Percentiles rank a stretch among this genome's conserved stretches.
Evolutionary conservation across 30 jellyfish, hydroid and myxozoan genomes (phyloP).

Genomic region (Pseudorhiza aurosa): DNA sequence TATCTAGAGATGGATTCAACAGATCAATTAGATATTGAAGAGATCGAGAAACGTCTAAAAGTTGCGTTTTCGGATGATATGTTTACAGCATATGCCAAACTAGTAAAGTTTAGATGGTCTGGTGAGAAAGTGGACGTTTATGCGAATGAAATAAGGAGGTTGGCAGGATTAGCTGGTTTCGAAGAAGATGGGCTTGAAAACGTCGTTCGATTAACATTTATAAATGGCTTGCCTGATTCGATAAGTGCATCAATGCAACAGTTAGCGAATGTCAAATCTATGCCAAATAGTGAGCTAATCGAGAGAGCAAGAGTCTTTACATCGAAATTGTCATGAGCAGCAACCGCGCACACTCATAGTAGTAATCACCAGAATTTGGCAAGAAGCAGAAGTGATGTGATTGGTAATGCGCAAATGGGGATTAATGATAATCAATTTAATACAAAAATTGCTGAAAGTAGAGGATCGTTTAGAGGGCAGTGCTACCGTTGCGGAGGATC

Average conservation of each 20-base stretch:
- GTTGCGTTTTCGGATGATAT: conserved; percentile 12
- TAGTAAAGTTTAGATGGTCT: neutral
- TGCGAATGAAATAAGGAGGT: conserved; percentile 10
- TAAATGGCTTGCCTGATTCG: conserved; percentile 3
- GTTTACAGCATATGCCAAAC: conserved; percentile 25
- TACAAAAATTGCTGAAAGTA: no score
- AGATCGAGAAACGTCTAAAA: neutral
- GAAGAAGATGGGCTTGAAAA: conserved; percentile 11
- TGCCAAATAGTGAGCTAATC: neutral
- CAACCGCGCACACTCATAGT: neutral
- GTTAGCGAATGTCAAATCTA: neutral
- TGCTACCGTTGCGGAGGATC: neutral
- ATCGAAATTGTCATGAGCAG: neutral
- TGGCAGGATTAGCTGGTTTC: conserved; percentile 28
- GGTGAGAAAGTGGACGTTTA: conserved; percentile 31
- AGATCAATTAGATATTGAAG: neutral
- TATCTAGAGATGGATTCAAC: conserved; percentile 7
- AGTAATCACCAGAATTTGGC: neutral
- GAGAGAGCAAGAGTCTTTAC: neutral
- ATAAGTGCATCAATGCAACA: conserved; percentile 1
- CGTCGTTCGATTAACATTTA: conserved; percentile 1
- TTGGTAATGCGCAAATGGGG: neutral
- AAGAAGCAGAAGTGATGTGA: conserved; percentile 3
- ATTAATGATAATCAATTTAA: no score
- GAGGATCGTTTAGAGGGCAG: neutral